Conservation (phyloP, 1,140 invertebrate genomes). For the Aphis craccivora region DNA sequence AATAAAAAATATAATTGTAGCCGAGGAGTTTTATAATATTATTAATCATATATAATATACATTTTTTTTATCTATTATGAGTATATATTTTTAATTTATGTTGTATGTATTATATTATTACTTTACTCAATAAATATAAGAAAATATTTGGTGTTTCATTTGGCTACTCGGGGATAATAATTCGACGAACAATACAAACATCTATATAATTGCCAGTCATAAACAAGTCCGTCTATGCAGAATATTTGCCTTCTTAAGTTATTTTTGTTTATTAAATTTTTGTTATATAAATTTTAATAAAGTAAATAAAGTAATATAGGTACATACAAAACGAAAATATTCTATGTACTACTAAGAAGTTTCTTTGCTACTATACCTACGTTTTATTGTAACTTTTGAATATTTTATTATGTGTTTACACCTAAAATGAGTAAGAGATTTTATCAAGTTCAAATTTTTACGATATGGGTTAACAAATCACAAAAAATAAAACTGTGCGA, state of each 20-base stretch:
- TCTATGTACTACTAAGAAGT: not conserved
- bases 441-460: too few species aligned
- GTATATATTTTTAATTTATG: not conserved
- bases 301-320: not conserved
- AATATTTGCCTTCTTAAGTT: not conserved
- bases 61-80: not conserved
- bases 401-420: not conserved
- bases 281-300: not conserved
- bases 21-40: not conserved
- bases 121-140: not conserved
- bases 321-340: too few species aligned
- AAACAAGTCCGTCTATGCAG: too few species aligned
- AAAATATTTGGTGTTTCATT: not conserved
- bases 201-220: not conserved
- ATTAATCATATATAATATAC: not conserved
- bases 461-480: not conserved
- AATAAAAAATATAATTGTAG: not conserved
- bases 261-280: not conserved
- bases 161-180: not conserved
- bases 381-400: not conserved
- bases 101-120: not conserved
- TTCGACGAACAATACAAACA: not conserved
- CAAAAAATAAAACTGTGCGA: not conserved
- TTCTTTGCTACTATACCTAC: not conserved
- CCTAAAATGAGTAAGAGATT: too few species aligned